Evolutionary conservation across 1,140 invertebrate species (phyloP), one percentile per base, ranked within the genome.

Genomic region (Heterodera carotae): DNA sequence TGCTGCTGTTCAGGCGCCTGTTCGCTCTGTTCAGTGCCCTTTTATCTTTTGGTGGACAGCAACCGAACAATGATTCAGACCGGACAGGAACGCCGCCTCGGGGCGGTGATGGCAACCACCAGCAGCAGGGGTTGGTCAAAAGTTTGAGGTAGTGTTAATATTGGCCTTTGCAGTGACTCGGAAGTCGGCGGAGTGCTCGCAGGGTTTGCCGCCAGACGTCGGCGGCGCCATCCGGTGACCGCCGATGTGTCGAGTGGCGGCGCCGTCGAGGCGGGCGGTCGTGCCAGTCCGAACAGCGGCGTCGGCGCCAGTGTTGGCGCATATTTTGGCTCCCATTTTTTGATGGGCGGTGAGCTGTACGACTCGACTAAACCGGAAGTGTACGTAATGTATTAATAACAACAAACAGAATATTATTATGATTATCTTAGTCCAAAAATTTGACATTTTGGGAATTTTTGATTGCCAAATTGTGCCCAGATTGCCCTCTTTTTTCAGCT

Each of bases 271-370:
- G 75, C 48, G 10, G 39, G 33, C 27, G 64, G 64, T 7, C 62
- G 75, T 15, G 62, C 18, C 69, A 69, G 67, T 76, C 64, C 53
- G 62, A 53, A 31, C 53, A 29, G 48, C 4, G 75, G 22, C 12
- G 31, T 10, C 74, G 69, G 60, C 27, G 48, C 12, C 48, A 12
- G 7, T 43, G 39, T 7, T 4, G 48, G 48, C 15, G 12, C 48
- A 56, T 83, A 78, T 27, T 83, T 83, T 60, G 79, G 82, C 10
- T 69, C 81, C 2, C 81, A 83, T 31, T 83, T 84, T 76, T 36
- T 83, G n/a, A 83, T 83, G 81, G 81, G 81, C 43, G 81, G 81
- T 4, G 79, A 84, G 34, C 59, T 76, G 36, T 84, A 84, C 60
- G 82, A 83, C n/a, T 33, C 74, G 18, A 31, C 76, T 15, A 84